These are phyloP conservation scores for Plectropomus leopardus DNA, from an alignment of 2,113 vertebrate species.

Conservation along the genomic window DNA sequence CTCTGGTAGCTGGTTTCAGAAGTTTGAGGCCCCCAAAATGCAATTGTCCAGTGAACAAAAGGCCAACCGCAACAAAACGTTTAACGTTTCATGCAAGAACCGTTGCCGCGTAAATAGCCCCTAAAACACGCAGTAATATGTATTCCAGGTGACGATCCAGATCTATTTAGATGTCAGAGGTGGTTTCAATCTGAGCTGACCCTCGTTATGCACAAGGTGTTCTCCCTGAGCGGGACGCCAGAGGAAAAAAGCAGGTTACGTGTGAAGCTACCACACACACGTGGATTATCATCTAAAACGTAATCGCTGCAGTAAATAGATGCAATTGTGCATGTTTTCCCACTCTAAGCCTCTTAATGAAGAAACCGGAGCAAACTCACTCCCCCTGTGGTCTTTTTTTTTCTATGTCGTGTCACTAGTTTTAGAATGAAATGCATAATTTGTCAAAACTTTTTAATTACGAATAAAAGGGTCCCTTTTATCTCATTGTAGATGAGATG, in stretches of 20 bases:
- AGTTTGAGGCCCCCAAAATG: too few species aligned
- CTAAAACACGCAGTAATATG: neutral
- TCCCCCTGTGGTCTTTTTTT: neutral
- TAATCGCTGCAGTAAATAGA: slow-evolving; percentile 5
- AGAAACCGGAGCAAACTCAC: slow-evolving; percentile 5
- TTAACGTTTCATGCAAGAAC: too few species aligned
- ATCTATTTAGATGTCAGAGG: slow-evolving; percentile 21
- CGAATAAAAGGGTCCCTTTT: neutral
- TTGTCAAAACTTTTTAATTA: neutral
- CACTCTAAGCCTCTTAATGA: neutral
- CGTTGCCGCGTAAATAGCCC: too few species aligned
- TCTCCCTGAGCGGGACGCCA: slow-evolving; percentile 11
- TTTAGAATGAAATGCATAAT: neutral
- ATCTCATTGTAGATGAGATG: neutral
- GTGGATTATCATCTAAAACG: neutral
- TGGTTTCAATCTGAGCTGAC: slow-evolving; percentile 27
- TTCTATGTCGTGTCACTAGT: neutral
- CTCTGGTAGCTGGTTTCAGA: too few species aligned
- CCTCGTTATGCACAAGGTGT: slow-evolving; percentile 14
- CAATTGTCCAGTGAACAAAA: too few species aligned
- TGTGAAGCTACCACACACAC: neutral
- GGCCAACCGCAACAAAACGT: too few species aligned
- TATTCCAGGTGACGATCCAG: slow-evolving; percentile 3
- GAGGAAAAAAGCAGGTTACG: too few species aligned
- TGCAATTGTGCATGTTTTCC: neutral